Conservation (phyloP, 2,797 vertebrate genomes). For the Periophthalmus magnuspinnatus region DNA sequence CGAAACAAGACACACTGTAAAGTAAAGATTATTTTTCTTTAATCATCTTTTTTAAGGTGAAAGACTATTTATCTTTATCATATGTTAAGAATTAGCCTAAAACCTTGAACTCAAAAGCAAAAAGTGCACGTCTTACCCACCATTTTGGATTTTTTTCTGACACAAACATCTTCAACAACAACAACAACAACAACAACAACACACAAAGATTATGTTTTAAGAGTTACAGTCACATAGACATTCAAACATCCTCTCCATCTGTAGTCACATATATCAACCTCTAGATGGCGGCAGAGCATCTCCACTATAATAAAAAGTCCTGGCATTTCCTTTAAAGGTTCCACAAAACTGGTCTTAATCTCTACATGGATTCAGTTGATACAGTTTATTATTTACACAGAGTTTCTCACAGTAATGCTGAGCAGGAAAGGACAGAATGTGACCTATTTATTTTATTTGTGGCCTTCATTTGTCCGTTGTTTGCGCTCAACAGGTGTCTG, state of each 20-base stretch:
- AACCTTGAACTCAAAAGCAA: too few species aligned
- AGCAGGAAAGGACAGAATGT: too few species aligned
- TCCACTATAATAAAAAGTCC: not conserved
- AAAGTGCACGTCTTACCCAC: too few species aligned
- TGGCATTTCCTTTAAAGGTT: not conserved
- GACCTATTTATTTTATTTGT: too few species aligned
- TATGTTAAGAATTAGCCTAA: too few species aligned
- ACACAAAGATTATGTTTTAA: not conserved
- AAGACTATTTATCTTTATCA: too few species aligned
- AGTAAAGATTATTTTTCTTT: not conserved
- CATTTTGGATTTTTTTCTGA: not conserved
- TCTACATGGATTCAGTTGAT: not conserved
- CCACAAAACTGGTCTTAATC: not conserved
- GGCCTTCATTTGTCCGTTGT: not conserved
- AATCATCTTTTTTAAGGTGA: not conserved
- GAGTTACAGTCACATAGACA: not conserved
- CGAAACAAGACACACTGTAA: not conserved
- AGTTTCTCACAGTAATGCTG: too few species aligned
- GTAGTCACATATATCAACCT: conserved; percentile 7
- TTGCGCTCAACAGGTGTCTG: not conserved
- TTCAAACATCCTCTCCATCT: not conserved
- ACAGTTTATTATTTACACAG: too few species aligned
- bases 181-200: too few species aligned
- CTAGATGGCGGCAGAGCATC: conserved; percentile 59
- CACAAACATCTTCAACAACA: not conserved